phyloP scores from a whole-genome alignment of 1,140 invertebrate species.

The Ceratosolen solmsi region DNA sequence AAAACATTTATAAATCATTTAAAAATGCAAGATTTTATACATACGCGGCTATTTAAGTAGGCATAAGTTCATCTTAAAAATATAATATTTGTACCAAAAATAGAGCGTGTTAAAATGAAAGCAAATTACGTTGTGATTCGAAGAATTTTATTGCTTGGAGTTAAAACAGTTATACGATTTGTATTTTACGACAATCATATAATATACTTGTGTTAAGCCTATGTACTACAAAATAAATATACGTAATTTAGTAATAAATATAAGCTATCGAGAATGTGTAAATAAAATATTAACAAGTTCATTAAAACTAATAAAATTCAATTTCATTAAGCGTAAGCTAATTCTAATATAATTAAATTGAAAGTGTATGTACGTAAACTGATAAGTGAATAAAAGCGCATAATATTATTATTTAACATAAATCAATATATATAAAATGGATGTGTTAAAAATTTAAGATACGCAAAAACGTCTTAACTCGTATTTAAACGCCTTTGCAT shows the following conservation, averaged over 20 bases:
- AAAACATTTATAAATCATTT: too few relatives aligned
- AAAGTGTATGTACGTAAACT: too few relatives aligned
- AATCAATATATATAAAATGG: too few relatives aligned
- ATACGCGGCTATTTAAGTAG: neutral
- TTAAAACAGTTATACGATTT: slow-evolving; percentile 25
- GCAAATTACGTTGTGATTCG: neutral
- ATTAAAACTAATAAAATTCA: too few relatives aligned
- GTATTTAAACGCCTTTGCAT: too few relatives aligned
- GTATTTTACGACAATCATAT: slow-evolving; percentile 38
- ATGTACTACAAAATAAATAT: neutral
- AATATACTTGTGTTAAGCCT: neutral
- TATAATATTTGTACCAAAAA: neutral
- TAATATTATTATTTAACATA: too few relatives aligned
- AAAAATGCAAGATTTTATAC: too few relatives aligned
- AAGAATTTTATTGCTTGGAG: slow-evolving; percentile 17
- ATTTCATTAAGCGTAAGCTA: too few relatives aligned
- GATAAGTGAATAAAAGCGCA: too few relatives aligned
- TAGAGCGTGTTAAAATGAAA: neutral
- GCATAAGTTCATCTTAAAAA: neutral
- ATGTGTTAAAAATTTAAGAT: too few relatives aligned
- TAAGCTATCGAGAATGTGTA: neutral
- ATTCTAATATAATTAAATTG: too few relatives aligned
- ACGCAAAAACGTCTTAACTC: too few relatives aligned
- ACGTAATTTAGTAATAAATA: neutral
- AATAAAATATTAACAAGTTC: neutral